A percentile compares a stretch with the other conserved stretches of the same genome.
Evolutionary conservation across 2,113 vertebrate species (phyloP).

Genomic region (Siniperca chuatsi): DNA sequence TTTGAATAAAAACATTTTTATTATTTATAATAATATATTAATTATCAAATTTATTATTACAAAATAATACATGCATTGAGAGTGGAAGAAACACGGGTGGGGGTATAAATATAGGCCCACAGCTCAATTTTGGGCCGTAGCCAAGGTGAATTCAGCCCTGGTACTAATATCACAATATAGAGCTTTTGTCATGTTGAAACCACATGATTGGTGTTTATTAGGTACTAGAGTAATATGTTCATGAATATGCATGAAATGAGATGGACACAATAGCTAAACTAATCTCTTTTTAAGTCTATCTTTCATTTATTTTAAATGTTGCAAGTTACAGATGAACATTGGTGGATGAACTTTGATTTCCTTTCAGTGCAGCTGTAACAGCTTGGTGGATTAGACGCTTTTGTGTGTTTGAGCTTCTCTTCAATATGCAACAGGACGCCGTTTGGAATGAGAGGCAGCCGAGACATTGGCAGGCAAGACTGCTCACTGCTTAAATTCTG

Average conservation of each 20-base stretch:
- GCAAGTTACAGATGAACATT: not conserved
- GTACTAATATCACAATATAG: not conserved
- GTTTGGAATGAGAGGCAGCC: constrained; percentile 21
- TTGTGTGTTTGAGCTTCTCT: not conserved
- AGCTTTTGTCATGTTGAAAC: not conserved
- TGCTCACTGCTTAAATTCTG: constrained; percentile 44
- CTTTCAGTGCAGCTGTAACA: constrained; percentile 2
- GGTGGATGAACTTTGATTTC: constrained; percentile 12
- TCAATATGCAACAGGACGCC: constrained; percentile 38
- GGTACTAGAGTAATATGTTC: not conserved
- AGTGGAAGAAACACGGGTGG: too few species aligned
- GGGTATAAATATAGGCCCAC: too few species aligned
- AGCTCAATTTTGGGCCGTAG: not conserved
- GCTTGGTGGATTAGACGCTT: constrained; percentile 24
- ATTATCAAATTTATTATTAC: too few species aligned
- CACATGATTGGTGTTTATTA: not conserved
- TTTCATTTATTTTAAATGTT: not conserved
- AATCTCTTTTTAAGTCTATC: not conserved
- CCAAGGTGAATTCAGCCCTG: not conserved
- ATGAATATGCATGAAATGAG: not conserved
- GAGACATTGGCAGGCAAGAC: constrained; percentile 26
- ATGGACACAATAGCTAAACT: not conserved
- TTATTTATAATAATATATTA: too few species aligned
- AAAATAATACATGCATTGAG: too few species aligned
- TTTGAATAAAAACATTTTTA: too few species aligned